phyloP scores from a whole-genome alignment of 2,113 vertebrate species.

The Grammomys dolichurus region DNA sequence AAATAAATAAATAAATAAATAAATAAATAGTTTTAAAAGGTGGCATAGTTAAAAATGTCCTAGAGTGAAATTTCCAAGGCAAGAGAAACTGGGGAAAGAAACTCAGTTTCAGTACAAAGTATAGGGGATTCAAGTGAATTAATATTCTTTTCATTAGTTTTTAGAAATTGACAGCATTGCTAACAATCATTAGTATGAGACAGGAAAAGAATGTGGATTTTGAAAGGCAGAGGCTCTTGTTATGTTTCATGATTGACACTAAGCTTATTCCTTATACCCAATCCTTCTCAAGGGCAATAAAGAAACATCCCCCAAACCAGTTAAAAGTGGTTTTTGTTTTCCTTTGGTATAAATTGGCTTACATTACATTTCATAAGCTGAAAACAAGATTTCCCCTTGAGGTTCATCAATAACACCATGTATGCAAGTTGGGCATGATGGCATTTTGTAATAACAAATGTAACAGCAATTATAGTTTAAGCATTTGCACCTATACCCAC shows the following conservation, averaged over 20 bases:
- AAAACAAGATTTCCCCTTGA: neutral
- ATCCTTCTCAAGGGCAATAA: slow-evolving; percentile 6
- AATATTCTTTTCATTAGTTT: neutral
- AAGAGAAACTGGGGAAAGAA: neutral
- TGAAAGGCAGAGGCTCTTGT: neutral
- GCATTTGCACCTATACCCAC: neutral
- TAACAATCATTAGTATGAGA: neutral
- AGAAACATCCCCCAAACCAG: neutral
- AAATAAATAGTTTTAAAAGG: neutral
- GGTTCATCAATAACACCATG: neutral
- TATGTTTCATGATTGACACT: neutral
- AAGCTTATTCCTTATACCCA: neutral
- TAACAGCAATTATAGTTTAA: neutral
- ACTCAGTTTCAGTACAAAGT: neutral
- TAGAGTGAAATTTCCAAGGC: neutral
- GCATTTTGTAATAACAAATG: neutral
- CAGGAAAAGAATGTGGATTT: neutral
- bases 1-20: no score
- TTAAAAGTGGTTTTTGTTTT: neutral
- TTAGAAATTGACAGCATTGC: neutral
- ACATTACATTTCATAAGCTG: neutral
- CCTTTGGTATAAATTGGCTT: neutral
- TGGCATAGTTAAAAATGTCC: neutral
- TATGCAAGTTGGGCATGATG: neutral
- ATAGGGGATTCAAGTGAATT: neutral